These are phyloP conservation scores for Meloidogyne chitwoodi DNA, from an alignment of 1,140 invertebrate genomes.

Conservation along the genomic window DNA sequence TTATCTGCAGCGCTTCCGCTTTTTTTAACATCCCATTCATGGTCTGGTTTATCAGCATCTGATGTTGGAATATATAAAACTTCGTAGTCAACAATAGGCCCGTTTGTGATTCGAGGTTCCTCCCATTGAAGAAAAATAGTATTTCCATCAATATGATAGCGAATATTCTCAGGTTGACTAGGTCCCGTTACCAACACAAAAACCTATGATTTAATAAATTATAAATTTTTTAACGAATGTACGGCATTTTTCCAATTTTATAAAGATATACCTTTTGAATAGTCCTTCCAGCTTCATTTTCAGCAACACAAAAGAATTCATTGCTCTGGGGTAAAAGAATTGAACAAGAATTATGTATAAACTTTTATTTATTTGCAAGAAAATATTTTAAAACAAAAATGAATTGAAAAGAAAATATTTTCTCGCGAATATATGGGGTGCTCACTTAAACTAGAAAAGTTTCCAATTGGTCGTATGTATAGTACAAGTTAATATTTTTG, in stretches of 20 bases:
- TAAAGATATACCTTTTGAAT: constrained; percentile 46
- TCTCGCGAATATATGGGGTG: too few relatives aligned
- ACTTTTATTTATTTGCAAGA: too few relatives aligned
- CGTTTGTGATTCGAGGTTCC: constrained; percentile 52
- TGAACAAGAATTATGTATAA: too few relatives aligned
- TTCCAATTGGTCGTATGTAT: too few relatives aligned
- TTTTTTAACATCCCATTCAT: constrained; percentile 45
- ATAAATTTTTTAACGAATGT: too few relatives aligned
- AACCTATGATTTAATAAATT: too few relatives aligned
- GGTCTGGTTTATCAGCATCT: constrained; percentile 30
- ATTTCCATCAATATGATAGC: constrained; percentile 56
- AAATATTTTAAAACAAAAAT: too few relatives aligned
- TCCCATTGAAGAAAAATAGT: constrained; percentile 54
- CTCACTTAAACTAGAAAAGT: too few relatives aligned
- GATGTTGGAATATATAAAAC: constrained; percentile 49
- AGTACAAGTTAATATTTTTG: too few relatives aligned
- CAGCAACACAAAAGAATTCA: constrained; percentile 54
- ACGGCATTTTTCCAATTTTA: background rate
- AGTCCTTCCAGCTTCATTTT: constrained; percentile 57
- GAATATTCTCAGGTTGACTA: constrained; percentile 50
- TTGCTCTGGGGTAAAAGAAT: constrained; percentile 27
- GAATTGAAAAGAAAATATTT: too few relatives aligned
- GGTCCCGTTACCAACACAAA: constrained; percentile 31
- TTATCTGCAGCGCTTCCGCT: constrained; percentile 44
- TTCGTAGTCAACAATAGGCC: constrained; percentile 57